phyloP scores from a whole-genome alignment of 2,888 invertebrate genomes.

The Tetrapedia diversipes region DNA sequence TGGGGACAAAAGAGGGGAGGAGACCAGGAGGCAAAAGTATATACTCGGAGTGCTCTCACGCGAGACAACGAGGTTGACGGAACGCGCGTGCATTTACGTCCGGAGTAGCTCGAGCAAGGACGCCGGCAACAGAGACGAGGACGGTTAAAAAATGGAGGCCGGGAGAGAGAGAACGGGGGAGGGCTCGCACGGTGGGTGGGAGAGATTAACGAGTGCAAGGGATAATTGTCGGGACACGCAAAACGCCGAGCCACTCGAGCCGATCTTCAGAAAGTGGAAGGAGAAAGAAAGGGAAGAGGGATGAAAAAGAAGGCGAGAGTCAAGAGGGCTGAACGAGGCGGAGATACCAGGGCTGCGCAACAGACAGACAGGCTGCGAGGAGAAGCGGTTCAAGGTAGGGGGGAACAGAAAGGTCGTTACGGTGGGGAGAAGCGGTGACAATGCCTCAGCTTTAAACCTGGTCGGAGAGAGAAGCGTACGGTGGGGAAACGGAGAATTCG shows the following conservation, averaged over 20 bases:
- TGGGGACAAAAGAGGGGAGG: conserved; percentile 34
- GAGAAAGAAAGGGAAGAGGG: conserved; percentile 58
- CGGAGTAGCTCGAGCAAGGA: conserved; percentile 53
- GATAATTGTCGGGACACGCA: conserved; percentile 78
- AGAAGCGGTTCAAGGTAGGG: background rate
- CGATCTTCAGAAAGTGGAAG: conserved; percentile 73
- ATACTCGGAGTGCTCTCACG: conserved; percentile 60
- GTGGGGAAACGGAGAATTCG: background rate
- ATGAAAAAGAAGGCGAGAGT: conserved; percentile 63
- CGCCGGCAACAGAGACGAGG: background rate
- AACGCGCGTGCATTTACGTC: conserved; percentile 71
- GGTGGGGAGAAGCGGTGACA: conserved; percentile 66
- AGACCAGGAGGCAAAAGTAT: conserved; percentile 42
- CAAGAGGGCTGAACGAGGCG: conserved; percentile 57
- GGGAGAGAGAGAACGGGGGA: background rate
- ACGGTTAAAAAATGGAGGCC: background rate
- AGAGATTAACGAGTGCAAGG: conserved; percentile 71
- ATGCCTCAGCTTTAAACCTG: conserved; percentile 45
- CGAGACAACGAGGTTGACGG: conserved; percentile 73
- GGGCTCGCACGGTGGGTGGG: conserved; percentile 34
- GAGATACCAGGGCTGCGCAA: conserved; percentile 16
- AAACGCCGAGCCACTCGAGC: conserved; percentile 74
- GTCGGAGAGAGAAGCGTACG: background rate
- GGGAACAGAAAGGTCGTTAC: conserved; percentile 64
- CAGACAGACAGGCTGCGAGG: conserved; percentile 18